Base-by-base conservation (phyloP, 2,113 vertebrate species). In the Echinops telfairi region DNA sequence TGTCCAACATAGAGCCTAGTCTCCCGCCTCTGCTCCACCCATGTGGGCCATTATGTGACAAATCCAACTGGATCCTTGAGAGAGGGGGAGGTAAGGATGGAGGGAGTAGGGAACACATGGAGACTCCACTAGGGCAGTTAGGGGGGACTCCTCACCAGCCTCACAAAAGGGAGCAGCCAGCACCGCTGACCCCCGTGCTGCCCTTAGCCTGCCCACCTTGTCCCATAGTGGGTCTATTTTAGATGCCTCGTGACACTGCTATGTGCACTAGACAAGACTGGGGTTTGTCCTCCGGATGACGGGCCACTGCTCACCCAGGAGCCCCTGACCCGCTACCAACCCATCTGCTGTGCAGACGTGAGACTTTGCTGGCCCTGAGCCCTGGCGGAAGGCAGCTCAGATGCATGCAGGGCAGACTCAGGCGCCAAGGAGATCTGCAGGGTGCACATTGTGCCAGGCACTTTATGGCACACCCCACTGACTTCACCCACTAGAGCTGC, bases 391-490 rank as follows among this genome's bases (percentile, higher is more conserved):
- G n/a, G 38, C 73, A 60, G 33, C 77, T 92, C 81, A 33, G n/a
- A 43, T 14, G 31, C 7, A 2, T 4, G 0, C 68, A 71, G 68
- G 40, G 68, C 68, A n/a, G 68, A 71, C 25, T 71, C 31, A 14
- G 68, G 31, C 4, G 31, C 68, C 62, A 9, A 25, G 62, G 23
- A 19, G 68, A n/a, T 71, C 68, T 19, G 15, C 68, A 71, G n/a
- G n/a, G 8, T 14, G n/a, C 31, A 33, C 40, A 43, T 16, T 8
- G 60, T 0, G 31, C 43, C 25, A 2, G 2, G 20, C 1, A 1
- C 66, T 43, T 33, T 2, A 60, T 60, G 36, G 23, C 8, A 83
- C 25, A 12, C 33, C 29, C 64, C 82, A 27, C 58, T 12, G 80
- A 66, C 58, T 22, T 2, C 14, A 3, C 19, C 10, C 29, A 16